These are phyloP conservation scores for Urocolius indicus DNA, from an alignment of 2,113 vertebrate species.

Conservation along the genomic window DNA sequence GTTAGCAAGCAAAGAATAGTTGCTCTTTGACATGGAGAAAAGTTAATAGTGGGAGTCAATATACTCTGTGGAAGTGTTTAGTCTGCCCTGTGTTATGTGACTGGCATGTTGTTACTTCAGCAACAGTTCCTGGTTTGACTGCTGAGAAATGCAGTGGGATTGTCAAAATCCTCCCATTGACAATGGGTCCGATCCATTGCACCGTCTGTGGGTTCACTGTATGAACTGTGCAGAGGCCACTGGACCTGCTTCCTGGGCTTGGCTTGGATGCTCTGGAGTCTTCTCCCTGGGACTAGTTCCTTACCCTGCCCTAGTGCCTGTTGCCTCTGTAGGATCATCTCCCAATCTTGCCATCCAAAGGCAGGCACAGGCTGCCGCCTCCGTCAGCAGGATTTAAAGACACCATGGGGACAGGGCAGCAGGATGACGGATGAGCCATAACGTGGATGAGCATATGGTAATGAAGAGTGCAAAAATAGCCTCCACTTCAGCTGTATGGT, in stretches of 20 bases:
- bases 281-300: background rate
- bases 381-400: background rate
- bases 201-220: background rate
- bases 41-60: background rate
- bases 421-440: constrained; percentile 14
- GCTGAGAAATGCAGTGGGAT: background rate
- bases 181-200: fast-evolving
- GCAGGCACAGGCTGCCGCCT: fast-evolving
- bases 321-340: background rate
- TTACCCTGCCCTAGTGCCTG: background rate
- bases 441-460: background rate
- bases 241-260: background rate
- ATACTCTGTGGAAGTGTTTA: background rate
- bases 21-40: background rate
- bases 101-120: background rate
- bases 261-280: background rate
- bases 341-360: background rate
- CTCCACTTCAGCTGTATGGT: background rate
- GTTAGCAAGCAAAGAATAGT: background rate
- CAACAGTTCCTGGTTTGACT: fast-evolving
- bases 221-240: fast-evolving
- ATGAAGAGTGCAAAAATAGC: constrained; percentile 42
- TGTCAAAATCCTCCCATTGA: background rate
- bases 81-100: background rate
- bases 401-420: background rate